Evolutionary conservation across 2,888 invertebrate species (phyloP), one percentile per base, ranked within the genome.

Genomic region (Volucella bombylans): DNA sequence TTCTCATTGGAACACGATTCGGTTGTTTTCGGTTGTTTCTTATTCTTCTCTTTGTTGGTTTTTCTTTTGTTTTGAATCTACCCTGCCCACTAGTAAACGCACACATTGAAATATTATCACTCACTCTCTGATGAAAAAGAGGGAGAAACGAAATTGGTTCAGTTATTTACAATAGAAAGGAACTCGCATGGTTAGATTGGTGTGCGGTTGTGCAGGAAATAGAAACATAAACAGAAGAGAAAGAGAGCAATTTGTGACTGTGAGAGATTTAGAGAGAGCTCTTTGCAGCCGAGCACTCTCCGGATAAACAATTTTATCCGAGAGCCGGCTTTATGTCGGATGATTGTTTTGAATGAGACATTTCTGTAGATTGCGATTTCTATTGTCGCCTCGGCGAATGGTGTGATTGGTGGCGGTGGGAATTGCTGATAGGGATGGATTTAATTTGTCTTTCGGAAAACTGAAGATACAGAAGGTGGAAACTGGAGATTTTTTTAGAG

Each of bases 1-100:
- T 72, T 85, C 76, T 85, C 85, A 85, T 85, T 85, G 85, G 85
- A 72, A 85, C 85, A 81, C 64, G 50, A 61, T 68, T 68, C 14
- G 71, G 38, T 76, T 80, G 67, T 61, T 74, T 57, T 74, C 47
- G 54, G 23, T 61, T 62, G 55, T 62, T 41, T 9, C 47, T 64
- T 74, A 50, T 67, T 67, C 15, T 4, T 41, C 50, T 23, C 49
- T 47, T 45, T 81, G 71, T 52, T 68, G 59, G 41, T 43, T 71
- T 74, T 76, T 64, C 47, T 64, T 85, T 80, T 76, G 59, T 65
- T 62, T 73, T 81, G 47, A 45, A 59, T 72, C 69, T 77, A 81
- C 81, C 85, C 85, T 76, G 85, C 85, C 85, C 81, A 85, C 85
- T 77, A 10, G 61, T 23, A 1, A 6, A 52, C 59, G 50, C 52